phyloP scores from a whole-genome alignment of 2,113 vertebrate genomes.

The Chamaea fasciata region DNA sequence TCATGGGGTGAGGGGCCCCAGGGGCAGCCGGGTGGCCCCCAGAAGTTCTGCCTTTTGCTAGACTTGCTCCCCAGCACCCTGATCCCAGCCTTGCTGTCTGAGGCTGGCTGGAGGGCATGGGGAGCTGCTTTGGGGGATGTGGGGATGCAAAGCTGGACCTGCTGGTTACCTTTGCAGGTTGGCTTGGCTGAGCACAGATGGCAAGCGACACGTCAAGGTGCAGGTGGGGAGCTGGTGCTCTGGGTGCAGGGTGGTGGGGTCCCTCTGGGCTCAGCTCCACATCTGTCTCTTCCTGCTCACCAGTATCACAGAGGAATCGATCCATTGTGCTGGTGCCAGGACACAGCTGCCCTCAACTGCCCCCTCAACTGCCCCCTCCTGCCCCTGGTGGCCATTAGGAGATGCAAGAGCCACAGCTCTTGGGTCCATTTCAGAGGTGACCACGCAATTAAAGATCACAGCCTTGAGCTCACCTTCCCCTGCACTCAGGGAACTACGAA shows the following conservation, averaged over 20 bases:
- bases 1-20: neutral
- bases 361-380: neutral
- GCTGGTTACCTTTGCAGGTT: rapidly evolving
- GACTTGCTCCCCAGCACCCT: neutral
- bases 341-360: neutral
- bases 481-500: neutral
- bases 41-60: neutral
- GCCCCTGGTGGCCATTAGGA: neutral
- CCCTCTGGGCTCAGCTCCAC: neutral
- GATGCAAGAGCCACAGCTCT: neutral
- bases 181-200: neutral
- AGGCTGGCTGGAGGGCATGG: neutral
- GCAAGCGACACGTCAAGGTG: neutral
- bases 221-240: neutral
- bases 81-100: neutral
- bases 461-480: neutral
- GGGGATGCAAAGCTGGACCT: rapidly evolving
- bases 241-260: no score
- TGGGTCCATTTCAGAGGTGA: neutral
- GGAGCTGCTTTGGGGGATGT: neutral
- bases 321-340: neutral
- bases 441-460: neutral
- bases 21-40: neutral
- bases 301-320: no score
- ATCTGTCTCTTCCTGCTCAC: neutral